Conservation (phyloP, 2,113 vertebrate genomes). For the rabbit (Oryctolagus cuniculus) region mOryCun1.1 NC_091433.1:169299501-169300000, state of each 20-base stretch:
- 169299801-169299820: not conserved
- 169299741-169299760: not conserved
- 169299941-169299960: not conserved
- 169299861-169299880: not conserved
- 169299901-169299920: not conserved
- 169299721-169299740: not conserved
- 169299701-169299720: not conserved
- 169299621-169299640: not conserved
- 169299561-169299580: not conserved
- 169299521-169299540: not conserved
- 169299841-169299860: not conserved
- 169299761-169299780: not conserved
- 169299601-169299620: not conserved
- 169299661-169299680: not conserved
- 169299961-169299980: not conserved
- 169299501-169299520: fast-evolving
- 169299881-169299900: not conserved
- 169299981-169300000: not conserved
- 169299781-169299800: not conserved
- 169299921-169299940: slow-evolving; percentile 26
- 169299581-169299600: not conserved
- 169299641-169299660: not conserved
- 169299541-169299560: not conserved
- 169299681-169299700: not conserved
- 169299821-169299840: not conserved